Base-by-base conservation (phyloP, 2,797 vertebrate species). In the Gymnopithys bicolor region DNA sequence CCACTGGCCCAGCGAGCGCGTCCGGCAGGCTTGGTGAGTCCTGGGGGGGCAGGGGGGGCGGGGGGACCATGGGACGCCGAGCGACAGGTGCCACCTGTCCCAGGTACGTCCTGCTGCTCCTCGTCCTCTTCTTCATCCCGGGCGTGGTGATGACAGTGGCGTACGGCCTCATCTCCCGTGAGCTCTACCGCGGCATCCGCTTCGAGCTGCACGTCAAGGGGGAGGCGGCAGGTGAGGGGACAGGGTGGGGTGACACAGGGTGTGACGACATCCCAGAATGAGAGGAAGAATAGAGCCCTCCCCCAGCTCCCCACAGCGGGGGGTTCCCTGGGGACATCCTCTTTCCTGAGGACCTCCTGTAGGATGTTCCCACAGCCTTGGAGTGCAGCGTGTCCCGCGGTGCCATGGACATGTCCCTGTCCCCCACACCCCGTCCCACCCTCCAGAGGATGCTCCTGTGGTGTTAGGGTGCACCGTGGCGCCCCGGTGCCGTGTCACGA, bases 161-260 rank as follows among this genome's bases (percentile, higher is more conserved):
- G 7, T 99, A 99, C 0, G 99, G 99, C 33, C 98, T 99, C 32
- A 99, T 99, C 97, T 99, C 99, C 88, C 98, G 99, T 0, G 99
- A 99, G 93, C 99, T 99, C 86, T 99, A 98, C 88, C 97, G 98
- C 10, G 99, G 99, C 67, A 99, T 99, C 92, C 98, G 98, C 97
- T 99, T 99, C 91, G 99, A 99, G 93, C 96, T 98, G 97, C 97
- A 97, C 53, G 87, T 98, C 90, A 98, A 98, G 85, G 98, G 98
- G 80, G 97, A 98, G 14, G 97, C 98, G 3, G 87, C 97, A 75
- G 98, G 98, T 99, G 87, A 41, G 92, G 60, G 24, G 16, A 23
- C 1, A 2, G 11, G 52, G 9, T 6, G 24, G 53, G 19, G 7
- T 11, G 41, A 32, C 1, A 0, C 37, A 2, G 9, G 8, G 43